Evolutionary conservation across 1,140 invertebrate species (phyloP), one percentile per base, ranked within the genome.

Genomic region (Drosophila sproati): DNA sequence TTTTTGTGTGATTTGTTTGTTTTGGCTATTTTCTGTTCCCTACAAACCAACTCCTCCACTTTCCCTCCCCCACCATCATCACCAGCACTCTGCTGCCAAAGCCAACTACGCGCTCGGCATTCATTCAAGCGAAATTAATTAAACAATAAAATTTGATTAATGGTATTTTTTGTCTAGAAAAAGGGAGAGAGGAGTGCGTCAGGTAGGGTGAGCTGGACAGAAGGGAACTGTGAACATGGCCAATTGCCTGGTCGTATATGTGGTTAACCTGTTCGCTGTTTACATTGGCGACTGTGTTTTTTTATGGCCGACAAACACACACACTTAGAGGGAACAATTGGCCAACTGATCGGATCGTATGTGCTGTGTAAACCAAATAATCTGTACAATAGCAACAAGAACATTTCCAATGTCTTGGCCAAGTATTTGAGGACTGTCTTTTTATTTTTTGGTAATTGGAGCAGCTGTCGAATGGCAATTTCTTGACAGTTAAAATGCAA

Each of bases 111-210:
- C 51, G 71, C 48, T 61, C 51, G 62, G 32, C 61, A 73, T 83
- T 87, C 77, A 87, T 87, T 88, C 80, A 87, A 87, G 77, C 83
- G 59, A 87, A 88, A 87, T 87, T 87, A 83, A 87, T 87, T 87
- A 87, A 87, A 87, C 83, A 87, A 88, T 87, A 87, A 87, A 87
- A 88, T 77, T 87, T 87, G 83, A 87, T 87, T 87, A 88, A 87
- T 87, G 80, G 77, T 73, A 82, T 78, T 86, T 77, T 69, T 43
- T 52, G 66, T 20, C 20, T 20, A 20, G 8, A 28, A n/a, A 52
- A 8, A 28, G 34, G 7, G 45, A 20, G 1, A 41, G 7, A 3
- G 47, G 3, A 6, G 34, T 1, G 20, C 20, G 20, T 20, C 20
- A 20, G 35, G 28, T 6, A 4, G 59, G 45, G 75, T 20, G 54